These are phyloP conservation scores for Conus betulinus DNA, from an alignment of 1,140 invertebrate genomes.

Conservation along the genomic window DNA sequence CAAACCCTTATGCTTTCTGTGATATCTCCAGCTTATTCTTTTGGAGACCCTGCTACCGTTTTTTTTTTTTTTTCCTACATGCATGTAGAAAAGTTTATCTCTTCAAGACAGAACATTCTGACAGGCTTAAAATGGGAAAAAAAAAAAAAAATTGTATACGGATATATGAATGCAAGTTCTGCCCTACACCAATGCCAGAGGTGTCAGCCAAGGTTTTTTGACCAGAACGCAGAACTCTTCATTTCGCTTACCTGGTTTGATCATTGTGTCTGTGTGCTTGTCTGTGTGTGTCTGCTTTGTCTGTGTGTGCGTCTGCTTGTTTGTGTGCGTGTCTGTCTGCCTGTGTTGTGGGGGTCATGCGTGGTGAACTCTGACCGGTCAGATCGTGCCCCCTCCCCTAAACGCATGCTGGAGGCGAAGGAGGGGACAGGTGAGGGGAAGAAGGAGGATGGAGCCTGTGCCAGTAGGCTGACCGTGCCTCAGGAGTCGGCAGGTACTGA, in stretches of 20 bases:
- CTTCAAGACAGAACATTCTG: too few relatives aligned
- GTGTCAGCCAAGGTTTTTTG: too few relatives aligned
- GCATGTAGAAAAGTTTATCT: too few relatives aligned
- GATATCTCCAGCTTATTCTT: too few relatives aligned
- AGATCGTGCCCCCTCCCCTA: not conserved
- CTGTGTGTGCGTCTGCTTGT: slow-evolving; percentile 3
- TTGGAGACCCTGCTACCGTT: too few relatives aligned
- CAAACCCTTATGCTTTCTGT: too few relatives aligned
- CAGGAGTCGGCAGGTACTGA: not conserved
- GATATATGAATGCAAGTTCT: not conserved
- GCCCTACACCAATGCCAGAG: too few relatives aligned
- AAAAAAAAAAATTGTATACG: not conserved
- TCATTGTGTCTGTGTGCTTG: too few relatives aligned
- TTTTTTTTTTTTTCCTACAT: too few relatives aligned
- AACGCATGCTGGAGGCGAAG: not conserved
- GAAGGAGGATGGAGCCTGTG: not conserved
- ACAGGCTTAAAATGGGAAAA: not conserved
- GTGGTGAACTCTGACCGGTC: not conserved
- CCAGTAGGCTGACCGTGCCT: not conserved
- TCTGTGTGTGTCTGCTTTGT: too few relatives aligned
- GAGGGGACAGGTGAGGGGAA: not conserved
- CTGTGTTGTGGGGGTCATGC: not conserved
- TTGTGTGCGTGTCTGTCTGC: not conserved
- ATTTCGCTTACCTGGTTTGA: too few relatives aligned
- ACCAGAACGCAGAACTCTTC: too few relatives aligned